A percentile compares a stretch with the other conserved stretches of the same genome.
Evolutionary conservation across 2,113 vertebrate genomes (phyloP).

Genomic region (Hypomesus transpacificus): DNA sequence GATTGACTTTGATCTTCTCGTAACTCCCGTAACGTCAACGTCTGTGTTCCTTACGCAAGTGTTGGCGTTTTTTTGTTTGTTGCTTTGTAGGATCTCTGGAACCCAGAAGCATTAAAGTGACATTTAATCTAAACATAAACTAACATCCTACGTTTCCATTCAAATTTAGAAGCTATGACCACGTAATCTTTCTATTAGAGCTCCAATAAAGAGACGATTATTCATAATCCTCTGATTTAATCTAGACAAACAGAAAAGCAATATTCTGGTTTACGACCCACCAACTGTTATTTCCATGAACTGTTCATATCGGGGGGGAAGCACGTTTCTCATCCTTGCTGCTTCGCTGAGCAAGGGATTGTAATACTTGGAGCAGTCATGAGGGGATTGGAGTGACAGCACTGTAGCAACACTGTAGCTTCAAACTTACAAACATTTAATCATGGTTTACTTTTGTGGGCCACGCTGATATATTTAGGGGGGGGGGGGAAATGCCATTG

Average conservation of each 20-base stretch:
- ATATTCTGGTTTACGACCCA: conserved; percentile 25
- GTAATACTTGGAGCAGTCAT: conserved; percentile 20
- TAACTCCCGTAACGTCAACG: background rate
- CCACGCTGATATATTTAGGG: conserved; percentile 20
- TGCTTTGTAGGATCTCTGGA: background rate
- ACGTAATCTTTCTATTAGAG: background rate
- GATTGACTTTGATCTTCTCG: conserved; percentile 11
- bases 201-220: conserved; percentile 2
- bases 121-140: background rate
- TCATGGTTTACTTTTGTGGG: conserved; percentile 28
- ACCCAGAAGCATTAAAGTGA: background rate
- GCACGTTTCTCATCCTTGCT: conserved; percentile 17
- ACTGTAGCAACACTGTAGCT: background rate
- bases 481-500: conserved; percentile 29
- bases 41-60: background rate
- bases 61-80: too few relatives aligned
- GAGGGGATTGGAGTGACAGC: background rate
- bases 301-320: conserved; percentile 23
- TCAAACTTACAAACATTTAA: background rate
- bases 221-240: conserved; percentile 9
- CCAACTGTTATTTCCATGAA: conserved; percentile 24
- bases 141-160: background rate
- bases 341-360: conserved; percentile 7
- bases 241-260: conserved; percentile 35
- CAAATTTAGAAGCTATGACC: conserved; percentile 2